Base-by-base conservation (phyloP, 2,888 invertebrate genomes). In the Adela reaumurella region DNA sequence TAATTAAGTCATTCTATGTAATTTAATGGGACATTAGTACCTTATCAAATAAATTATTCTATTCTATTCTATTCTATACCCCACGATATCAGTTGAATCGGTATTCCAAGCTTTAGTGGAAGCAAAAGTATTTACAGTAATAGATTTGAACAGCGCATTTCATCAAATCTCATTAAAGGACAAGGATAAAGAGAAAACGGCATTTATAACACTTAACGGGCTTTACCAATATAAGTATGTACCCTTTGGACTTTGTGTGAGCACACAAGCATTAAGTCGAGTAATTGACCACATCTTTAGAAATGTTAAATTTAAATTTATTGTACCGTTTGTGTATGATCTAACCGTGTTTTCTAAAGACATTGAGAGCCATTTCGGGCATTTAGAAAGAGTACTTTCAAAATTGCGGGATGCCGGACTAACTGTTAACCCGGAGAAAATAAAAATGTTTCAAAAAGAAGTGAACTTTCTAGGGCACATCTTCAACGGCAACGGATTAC, bases 321-420 rank as follows among this genome's bases (percentile, higher is more conserved):
- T 49, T n/a, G 46, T 49, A 14, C 49, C 49, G 3, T 49, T 46
- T 14, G 49, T 49, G 17, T 46, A 49, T 2, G 49, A 49, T 2
- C 42, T 49, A 8, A 46, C 42, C 11, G 43, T 49, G 1, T 49
- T 46, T 5, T 43, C 46, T n/a, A 11, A 45, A 8, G 14, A 35
- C n/a, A 11, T 35, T 8, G n/a, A 35, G 3, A 35, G 35, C 14
- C 35, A 35, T 14, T 35, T 35, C 14, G 6, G 3, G 3, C 35
- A 35, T 35, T 35, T 35, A 14, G 35, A 35, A 8, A 14, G 14
- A 14, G 35, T 35, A 3, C n/a, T 35, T 8, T 14, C 11, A 14
- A 35, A 14, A 35, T 14, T 35, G 3, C 35, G 35, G 3, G 47
- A 10, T 14, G 46, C 18, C 2, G 46, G 42, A 3, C 3, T 47